Conservation (phyloP, 2,888 invertebrate genomes). For the Scaptomyza reducta region DNA sequence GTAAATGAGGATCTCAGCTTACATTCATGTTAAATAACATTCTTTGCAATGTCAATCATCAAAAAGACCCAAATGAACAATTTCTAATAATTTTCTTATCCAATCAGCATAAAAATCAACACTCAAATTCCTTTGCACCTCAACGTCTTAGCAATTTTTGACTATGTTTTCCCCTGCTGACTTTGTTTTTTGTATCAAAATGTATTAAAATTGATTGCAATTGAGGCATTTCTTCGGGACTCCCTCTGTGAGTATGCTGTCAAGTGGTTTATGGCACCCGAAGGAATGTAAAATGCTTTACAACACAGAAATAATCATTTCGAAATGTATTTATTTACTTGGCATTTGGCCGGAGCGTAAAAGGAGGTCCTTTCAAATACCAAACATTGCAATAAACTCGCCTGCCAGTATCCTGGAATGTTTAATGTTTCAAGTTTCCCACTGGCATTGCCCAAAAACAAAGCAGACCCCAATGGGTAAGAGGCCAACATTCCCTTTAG, state of each 20-base stretch:
- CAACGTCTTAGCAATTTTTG: conserved; percentile 3
- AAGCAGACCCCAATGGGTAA: not conserved
- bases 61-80: not conserved
- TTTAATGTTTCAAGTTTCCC: conserved; percentile 52
- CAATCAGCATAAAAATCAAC: conserved; percentile 13
- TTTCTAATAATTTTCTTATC: not conserved
- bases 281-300: conserved; percentile 59
- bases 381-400: conserved; percentile 52
- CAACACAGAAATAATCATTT: conserved; percentile 66
- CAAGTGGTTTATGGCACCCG: conserved; percentile 73
- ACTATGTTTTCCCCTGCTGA: conserved; percentile 15
- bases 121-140: conserved; percentile 13
- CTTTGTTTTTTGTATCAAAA: conserved; percentile 16
- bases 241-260: conserved; percentile 7
- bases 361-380: conserved; percentile 18
- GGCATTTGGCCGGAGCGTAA: conserved; percentile 23
- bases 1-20: not conserved
- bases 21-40: no score
- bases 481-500: conserved; percentile 42
- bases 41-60: not conserved
- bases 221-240: conserved; percentile 37
- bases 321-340: conserved; percentile 59
- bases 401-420: conserved; percentile 58
- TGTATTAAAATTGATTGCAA: conserved; percentile 71
- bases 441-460: not conserved